Base-by-base conservation (phyloP, 2,113 vertebrate genomes). In the Brachypodius melanocephalos region DNA sequence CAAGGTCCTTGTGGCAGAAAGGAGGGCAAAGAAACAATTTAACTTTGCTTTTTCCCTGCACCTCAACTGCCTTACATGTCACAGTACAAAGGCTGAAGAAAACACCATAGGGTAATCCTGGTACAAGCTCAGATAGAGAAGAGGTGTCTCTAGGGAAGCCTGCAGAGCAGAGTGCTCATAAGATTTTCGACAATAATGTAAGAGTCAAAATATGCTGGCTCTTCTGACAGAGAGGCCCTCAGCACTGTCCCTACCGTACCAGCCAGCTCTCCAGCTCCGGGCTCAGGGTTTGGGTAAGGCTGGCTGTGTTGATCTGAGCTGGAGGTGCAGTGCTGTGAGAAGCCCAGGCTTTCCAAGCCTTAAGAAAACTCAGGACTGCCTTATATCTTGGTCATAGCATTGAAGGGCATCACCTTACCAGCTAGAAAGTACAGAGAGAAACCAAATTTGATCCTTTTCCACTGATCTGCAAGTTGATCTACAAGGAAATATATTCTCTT, bases 1-100 rank as follows among this genome's bases (percentile, higher is more conserved):
- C 74, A 91, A 65, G 59, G 77, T 94, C 74, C 62, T 95, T 66
- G 83, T 91, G 71, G 49, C 40, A 88, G 63, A 91, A 90, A 93
- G 14, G 52, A 91, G 84, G 88, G 43, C 91, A 90, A 91, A 73
- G 62, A 91, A 93, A 90, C 6, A 1, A 92, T 91, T 91, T 95
- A 91, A 89, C 55, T 95, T 89, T 32, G 20, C 13, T 88, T 89
- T 92, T 62, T 51, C 43, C 25, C 31, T 57, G 1, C 55, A 63
- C 24, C 36, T 58, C 51, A 18, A 26, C 22, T 73, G 58, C 20
- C 66, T 89, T 76, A 63, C 31, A 22, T 85, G 51, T 82, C 63
- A 85, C 29, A 65, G 62, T 52, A 46, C 22, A 61, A 77, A 34
- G 46, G 18, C 32, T 55, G 45, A 74, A 49, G 38, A 85, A 81